Percentiles rank a stretch among this genome's conserved stretches.
These are phyloP conservation scores for Drepana arcuata DNA, from an alignment of 1,140 invertebrate species.

Conservation along the genomic window DNA sequence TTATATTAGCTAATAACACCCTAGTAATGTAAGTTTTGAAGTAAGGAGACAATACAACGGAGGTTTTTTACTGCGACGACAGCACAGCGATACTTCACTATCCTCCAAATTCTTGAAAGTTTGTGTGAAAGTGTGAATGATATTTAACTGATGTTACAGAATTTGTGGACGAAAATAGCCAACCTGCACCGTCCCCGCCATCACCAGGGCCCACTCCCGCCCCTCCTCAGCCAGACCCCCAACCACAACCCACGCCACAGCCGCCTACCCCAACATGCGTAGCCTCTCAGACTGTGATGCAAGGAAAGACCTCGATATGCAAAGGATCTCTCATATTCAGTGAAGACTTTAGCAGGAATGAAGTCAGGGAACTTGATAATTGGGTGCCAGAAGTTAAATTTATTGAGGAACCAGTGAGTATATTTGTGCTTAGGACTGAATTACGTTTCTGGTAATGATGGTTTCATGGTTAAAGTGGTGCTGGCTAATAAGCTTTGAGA, in stretches of 20 bases:
- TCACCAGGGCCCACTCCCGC: conserved; percentile 3
- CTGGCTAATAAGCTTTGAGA: too few relatives aligned
- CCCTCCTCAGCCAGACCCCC: background rate
- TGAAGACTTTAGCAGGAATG: conserved; percentile 64
- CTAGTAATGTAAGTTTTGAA: too few relatives aligned
- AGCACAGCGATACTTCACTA: too few relatives aligned
- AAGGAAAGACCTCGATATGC: conserved; percentile 47
- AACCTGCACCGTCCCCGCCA: conserved; percentile 7
- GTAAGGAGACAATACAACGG: too few relatives aligned
- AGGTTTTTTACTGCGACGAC: too few relatives aligned
- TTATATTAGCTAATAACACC: too few relatives aligned
- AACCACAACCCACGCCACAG: background rate
- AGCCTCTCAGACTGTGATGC: conserved; percentile 31
- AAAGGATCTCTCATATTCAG: conserved; percentile 65
- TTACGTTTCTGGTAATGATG: too few relatives aligned
- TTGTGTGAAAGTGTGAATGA: too few relatives aligned
- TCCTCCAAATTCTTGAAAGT: too few relatives aligned
- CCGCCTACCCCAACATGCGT: conserved; percentile 16
- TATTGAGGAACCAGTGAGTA: conserved; percentile 57
- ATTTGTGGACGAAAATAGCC: conserved; percentile 46
- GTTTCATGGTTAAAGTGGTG: too few relatives aligned
- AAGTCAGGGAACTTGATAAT: conserved; percentile 30
- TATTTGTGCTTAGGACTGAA: too few relatives aligned
- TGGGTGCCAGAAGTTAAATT: conserved; percentile 68
- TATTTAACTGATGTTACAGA: conserved; percentile 48